Conservation (phyloP, 1,140 invertebrate species). For the Drosophila burlai region DNA sequence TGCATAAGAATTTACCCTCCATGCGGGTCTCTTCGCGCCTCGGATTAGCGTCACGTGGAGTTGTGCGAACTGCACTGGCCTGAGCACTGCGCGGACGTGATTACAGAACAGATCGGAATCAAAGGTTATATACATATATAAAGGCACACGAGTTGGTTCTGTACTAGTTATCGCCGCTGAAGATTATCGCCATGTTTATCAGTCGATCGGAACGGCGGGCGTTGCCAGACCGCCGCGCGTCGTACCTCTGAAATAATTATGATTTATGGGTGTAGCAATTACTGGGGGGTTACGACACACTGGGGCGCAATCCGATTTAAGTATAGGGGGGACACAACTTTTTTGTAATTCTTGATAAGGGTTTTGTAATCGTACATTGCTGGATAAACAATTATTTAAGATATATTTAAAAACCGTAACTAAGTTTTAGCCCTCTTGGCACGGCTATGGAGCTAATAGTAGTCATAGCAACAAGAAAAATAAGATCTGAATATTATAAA, state of each 20-base stretch:
- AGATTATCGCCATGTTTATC: slow-evolving; percentile 39
- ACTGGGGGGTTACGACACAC: not conserved
- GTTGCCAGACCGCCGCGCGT: not conserved
- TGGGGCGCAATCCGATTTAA: not conserved
- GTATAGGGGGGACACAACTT: not conserved
- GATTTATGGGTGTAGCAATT: slow-evolving; percentile 11
- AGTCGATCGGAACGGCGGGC: slow-evolving; percentile 27
- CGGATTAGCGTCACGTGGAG: slow-evolving; percentile 25
- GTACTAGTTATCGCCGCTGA: slow-evolving; percentile 38
- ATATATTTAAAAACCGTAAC: not conserved
- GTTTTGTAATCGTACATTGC: not conserved
- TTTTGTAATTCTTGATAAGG: slow-evolving; percentile 7
- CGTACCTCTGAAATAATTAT: not conserved
- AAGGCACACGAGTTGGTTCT: slow-evolving; percentile 46
- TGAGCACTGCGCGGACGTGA: slow-evolving; percentile 33
- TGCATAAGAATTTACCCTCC: slow-evolving; percentile 3
- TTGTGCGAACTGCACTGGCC: slow-evolving; percentile 2
- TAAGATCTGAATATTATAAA: not conserved
- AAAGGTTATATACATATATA: slow-evolving; percentile 26
- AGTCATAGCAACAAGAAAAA: slow-evolving; percentile 8
- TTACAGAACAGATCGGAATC: slow-evolving; percentile 44
- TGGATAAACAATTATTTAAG: not conserved
- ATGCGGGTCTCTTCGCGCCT: not conserved
- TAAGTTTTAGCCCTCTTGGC: not conserved
- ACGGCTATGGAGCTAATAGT: not conserved